Conservation (phyloP, 2,113 vertebrate species). For the Salminus brasiliensis region DNA sequence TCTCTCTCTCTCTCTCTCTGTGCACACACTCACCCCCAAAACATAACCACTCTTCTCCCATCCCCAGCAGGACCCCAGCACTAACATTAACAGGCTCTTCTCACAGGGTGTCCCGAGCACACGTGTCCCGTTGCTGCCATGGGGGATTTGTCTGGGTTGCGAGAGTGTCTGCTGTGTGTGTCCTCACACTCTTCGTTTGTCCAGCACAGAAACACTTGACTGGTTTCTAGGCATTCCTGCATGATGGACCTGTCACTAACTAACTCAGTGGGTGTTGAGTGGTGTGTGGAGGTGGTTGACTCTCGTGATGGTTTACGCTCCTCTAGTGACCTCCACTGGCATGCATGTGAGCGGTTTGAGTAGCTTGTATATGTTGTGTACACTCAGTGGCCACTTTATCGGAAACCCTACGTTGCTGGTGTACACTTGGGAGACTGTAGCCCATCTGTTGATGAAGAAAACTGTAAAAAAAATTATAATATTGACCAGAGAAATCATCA, state of each 20-base stretch:
- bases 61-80: conserved; percentile 19
- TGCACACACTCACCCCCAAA: not conserved
- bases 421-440: no score
- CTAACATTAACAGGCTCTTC: conserved; percentile 44
- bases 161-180: conserved; percentile 37
- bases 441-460: no score
- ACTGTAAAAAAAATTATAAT: no score
- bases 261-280: conserved; percentile 50
- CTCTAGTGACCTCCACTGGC: not conserved
- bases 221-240: conserved; percentile 37
- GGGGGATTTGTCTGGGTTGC: conserved; percentile 17
- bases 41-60: conserved; percentile 26
- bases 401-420: no score
- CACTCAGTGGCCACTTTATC: no score
- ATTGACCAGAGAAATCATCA: no score
- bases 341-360: not conserved
- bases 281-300: conserved; percentile 16
- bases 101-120: conserved; percentile 32
- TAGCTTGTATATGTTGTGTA: not conserved
- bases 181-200: no score
- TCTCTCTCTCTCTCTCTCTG: not conserved
- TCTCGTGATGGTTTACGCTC: conserved; percentile 27
- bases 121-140: not conserved
- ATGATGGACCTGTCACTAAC: conserved; percentile 49
- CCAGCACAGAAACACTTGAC: not conserved